A percentile compares a stretch with the other conserved stretches of the same genome.
phyloP scores from a whole-genome alignment of 1,140 invertebrate genomes.

The Drosophila equinoxialis region DNA sequence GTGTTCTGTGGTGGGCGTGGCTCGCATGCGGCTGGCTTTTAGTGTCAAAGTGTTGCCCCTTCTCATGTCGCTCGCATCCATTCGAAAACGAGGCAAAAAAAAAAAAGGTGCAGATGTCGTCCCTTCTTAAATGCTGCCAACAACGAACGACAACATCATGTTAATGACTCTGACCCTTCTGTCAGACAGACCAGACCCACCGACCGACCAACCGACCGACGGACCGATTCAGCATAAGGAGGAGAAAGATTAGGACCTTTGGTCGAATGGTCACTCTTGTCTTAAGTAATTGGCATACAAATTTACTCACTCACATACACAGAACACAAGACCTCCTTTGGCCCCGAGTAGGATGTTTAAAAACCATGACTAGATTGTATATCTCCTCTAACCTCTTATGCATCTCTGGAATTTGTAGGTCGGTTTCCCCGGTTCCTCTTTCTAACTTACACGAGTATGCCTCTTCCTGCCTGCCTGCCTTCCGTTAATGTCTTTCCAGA shows the following conservation, averaged over 20 bases:
- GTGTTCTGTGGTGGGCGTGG: constrained; percentile 44
- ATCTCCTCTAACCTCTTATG: constrained; percentile 3
- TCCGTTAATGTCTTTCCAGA: constrained; percentile 10
- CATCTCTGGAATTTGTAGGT: constrained; percentile 11
- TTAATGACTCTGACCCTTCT: constrained; percentile 77
- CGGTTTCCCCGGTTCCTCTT: not conserved
- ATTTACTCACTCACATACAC: constrained; percentile 54
- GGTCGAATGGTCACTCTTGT: constrained; percentile 62
- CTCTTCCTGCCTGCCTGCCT: not conserved
- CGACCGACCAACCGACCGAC: not conserved
- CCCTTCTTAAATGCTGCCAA: constrained; percentile 60
- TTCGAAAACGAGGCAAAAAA: constrained; percentile 37
- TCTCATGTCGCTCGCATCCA: constrained; percentile 23
- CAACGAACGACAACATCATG: constrained; percentile 68
- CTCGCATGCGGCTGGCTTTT: constrained; percentile 65
- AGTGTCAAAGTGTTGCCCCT: constrained; percentile 72
- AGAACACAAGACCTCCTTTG: not conserved
- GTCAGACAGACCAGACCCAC: not conserved
- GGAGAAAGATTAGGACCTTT: constrained; percentile 34
- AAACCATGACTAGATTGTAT: not conserved
- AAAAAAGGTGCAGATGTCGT: constrained; percentile 77
- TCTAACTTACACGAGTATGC: not conserved
- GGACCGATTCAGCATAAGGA: not conserved
- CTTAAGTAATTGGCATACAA: constrained; percentile 78
- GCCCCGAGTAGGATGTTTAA: not conserved